Evolutionary conservation across 2,888 invertebrate genomes (phyloP).

Genomic region (Lasius platythorax): DNA sequence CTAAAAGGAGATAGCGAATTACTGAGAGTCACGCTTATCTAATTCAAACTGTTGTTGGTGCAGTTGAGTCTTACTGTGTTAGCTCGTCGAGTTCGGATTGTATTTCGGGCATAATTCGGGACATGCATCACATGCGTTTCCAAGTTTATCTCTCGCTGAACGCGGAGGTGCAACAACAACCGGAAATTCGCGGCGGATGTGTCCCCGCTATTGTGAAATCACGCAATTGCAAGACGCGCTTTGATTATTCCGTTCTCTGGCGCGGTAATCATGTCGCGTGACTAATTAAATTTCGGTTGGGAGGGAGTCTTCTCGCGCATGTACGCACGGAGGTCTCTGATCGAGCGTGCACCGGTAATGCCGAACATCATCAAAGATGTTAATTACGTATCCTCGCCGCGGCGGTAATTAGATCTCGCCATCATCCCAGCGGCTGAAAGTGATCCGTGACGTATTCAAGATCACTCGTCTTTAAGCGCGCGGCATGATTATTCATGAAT

Average conservation of each 20-base stretch:
- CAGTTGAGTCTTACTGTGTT: background rate
- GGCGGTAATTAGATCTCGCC: slow-evolving; percentile 55
- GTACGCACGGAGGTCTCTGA: background rate
- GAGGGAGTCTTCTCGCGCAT: background rate
- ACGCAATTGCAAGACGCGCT: slow-evolving; percentile 16
- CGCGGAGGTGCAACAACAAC: background rate
- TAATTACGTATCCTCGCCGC: slow-evolving; percentile 52
- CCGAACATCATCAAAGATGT: slow-evolving; percentile 61
- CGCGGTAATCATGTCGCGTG: slow-evolving; percentile 25
- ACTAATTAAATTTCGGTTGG: slow-evolving; percentile 50
- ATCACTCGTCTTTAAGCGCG: slow-evolving; percentile 27
- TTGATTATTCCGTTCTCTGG: slow-evolving; percentile 36
- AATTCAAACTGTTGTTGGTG: background rate
- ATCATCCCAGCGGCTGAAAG: slow-evolving; percentile 10
- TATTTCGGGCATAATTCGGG: slow-evolving; percentile 1
- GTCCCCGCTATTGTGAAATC: slow-evolving; percentile 18
- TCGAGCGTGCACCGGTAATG: slow-evolving; percentile 41
- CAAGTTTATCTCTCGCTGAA: slow-evolving; percentile 13
- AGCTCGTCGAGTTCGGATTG: background rate
- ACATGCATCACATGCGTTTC: slow-evolving; percentile 13
- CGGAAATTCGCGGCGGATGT: slow-evolving; percentile 23
- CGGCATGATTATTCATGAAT: slow-evolving; percentile 17
- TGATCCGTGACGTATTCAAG: slow-evolving; percentile 10
- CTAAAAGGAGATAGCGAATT: background rate
- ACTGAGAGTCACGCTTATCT: background rate